A percentile compares a stretch with the other conserved stretches of the same genome.
These are phyloP conservation scores for Rhinatrema bivittatum DNA, from an alignment of 2,797 vertebrate genomes.

Conservation along the genomic window DNA sequence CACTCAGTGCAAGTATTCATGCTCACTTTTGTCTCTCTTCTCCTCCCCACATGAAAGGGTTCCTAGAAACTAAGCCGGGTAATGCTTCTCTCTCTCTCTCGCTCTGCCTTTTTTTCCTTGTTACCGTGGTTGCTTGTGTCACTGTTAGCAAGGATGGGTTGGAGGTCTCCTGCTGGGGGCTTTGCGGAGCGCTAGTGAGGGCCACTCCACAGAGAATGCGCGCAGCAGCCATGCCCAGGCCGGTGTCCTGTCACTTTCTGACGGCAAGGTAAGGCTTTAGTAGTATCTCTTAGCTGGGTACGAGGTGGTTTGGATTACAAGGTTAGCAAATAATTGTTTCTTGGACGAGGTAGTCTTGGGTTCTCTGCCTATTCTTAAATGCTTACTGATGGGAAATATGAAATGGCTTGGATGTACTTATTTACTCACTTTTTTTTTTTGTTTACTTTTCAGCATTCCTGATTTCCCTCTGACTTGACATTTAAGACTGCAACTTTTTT, in stretches of 20 bases:
- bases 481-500: too few relatives aligned
- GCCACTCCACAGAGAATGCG: slow-evolving; percentile 39
- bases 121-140: slow-evolving; percentile 57
- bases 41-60: slow-evolving; percentile 43
- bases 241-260: slow-evolving; percentile 45
- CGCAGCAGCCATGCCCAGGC: slow-evolving; percentile 32
- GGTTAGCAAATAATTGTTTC: too few relatives aligned
- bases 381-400: too few relatives aligned
- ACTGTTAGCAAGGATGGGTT: slow-evolving; percentile 39
- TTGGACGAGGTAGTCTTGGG: too few relatives aligned
- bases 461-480: too few relatives aligned
- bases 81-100: slow-evolving; percentile 40
- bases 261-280: slow-evolving; percentile 52
- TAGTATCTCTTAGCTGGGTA: slow-evolving; percentile 27
- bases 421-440: slow-evolving; percentile 1
- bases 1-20: neutral
- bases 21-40: slow-evolving; percentile 6
- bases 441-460: slow-evolving; percentile 15
- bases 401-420: slow-evolving; percentile 15
- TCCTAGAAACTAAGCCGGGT: slow-evolving; percentile 50
- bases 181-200: slow-evolving; percentile 39
- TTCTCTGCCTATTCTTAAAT: too few relatives aligned
- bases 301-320: slow-evolving; percentile 23
- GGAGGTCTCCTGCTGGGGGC: slow-evolving; percentile 39
- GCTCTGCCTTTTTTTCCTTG: slow-evolving; percentile 27